Percentiles rank a stretch among this genome's conserved stretches.
phyloP scores from a whole-genome alignment of 1,140 invertebrate species.

The Dufourea novaeangliae region DNA sequence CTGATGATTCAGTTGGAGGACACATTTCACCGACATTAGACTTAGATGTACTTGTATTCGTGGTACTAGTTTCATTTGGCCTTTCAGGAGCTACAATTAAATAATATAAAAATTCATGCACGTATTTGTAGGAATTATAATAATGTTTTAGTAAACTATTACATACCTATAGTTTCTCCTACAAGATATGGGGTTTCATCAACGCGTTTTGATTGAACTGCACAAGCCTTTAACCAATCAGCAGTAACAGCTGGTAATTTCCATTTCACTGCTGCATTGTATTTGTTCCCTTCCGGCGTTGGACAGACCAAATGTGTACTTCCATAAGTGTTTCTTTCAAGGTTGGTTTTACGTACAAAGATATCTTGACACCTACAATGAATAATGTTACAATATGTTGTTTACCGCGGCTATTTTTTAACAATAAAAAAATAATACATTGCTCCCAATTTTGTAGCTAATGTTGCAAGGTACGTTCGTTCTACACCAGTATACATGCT shows the following conservation, averaged over 20 bases:
- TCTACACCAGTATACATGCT: conserved; percentile 89
- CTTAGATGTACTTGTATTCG: conserved; percentile 5
- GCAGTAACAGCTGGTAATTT: conserved; percentile 88
- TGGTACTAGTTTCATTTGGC: not conserved
- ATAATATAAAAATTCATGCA: not conserved
- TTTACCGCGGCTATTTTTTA: not conserved
- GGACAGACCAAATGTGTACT: conserved; percentile 90
- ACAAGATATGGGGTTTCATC: conserved; percentile 84
- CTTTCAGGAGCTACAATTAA: conserved; percentile 55
- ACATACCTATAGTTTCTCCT: conserved; percentile 81
- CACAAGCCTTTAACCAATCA: conserved; percentile 90
- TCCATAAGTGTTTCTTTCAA: conserved; percentile 75
- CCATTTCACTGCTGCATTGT: conserved; percentile 92
- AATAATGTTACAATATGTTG: conserved; percentile 9
- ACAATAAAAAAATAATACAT: conserved; percentile 75
- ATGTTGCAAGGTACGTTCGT: conserved; percentile 86
- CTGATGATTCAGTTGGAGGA: not conserved
- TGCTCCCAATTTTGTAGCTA: conserved; percentile 88
- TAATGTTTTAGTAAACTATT: not conserved
- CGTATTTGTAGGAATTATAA: not conserved
- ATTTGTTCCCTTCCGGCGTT: conserved; percentile 89
- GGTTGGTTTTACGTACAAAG: conserved; percentile 83
- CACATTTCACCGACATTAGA: conserved; percentile 13
- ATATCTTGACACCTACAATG: conserved; percentile 82
- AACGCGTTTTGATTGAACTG: conserved; percentile 80